A percentile compares a stretch with the other conserved stretches of the same genome.
Evolutionary conservation across 2,113 vertebrate genomes (phyloP).

Genomic region (Alouatta palliata): DNA sequence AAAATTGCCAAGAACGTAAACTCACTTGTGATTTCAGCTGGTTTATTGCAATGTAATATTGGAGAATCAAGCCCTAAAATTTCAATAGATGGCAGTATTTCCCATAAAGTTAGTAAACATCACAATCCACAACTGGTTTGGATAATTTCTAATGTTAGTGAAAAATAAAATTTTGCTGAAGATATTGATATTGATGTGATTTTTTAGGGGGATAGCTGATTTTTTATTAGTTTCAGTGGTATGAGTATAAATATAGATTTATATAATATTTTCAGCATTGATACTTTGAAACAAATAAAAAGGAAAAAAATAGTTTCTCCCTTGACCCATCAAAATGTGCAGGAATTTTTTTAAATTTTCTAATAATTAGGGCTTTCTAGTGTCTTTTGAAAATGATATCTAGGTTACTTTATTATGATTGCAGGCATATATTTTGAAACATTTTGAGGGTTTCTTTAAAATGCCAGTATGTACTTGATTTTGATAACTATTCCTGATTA

Average conservation of each 20-base stretch:
- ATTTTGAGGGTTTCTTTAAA: background rate
- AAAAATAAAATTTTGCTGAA: background rate
- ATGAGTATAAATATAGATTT: background rate
- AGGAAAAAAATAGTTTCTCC: background rate
- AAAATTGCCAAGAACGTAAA: background rate
- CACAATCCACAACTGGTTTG: background rate
- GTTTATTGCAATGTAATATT: background rate
- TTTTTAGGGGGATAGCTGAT: background rate
- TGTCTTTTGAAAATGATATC: background rate
- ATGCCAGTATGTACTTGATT: background rate
- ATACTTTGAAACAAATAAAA: background rate
- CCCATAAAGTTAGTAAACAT: background rate
- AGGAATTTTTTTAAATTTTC: background rate
- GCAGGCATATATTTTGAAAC: background rate
- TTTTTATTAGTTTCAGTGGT: background rate
- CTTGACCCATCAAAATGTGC: background rate
- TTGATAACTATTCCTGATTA: background rate
- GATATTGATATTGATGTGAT: background rate
- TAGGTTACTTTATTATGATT: background rate
- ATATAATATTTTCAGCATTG: background rate
- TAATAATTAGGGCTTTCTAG: background rate
- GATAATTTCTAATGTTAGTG: background rate
- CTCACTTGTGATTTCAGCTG: background rate
- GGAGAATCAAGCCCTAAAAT: background rate
- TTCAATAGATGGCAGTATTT: constrained; percentile 27